Evolutionary conservation across 2,888 invertebrate species (phyloP).

Genomic region (Ceratothoa steindachneri): DNA sequence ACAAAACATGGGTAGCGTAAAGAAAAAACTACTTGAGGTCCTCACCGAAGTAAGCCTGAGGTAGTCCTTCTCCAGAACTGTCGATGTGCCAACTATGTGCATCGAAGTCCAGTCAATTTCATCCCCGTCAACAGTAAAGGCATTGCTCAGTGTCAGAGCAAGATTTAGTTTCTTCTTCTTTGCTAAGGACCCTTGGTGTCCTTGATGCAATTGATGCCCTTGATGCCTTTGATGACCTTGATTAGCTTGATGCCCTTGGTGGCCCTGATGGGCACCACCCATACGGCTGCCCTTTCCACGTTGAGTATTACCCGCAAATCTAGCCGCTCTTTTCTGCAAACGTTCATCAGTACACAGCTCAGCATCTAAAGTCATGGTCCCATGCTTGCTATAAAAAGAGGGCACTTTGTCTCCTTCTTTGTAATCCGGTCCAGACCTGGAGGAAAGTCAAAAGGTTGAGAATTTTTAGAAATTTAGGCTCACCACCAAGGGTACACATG

Average conservation of each 20-base stretch:
- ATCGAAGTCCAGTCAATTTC: conserved; percentile 77
- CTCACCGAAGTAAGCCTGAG: conserved; percentile 76
- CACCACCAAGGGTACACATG: neutral
- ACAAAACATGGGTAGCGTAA: too few species aligned
- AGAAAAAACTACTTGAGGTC: too few species aligned
- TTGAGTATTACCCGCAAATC: conserved; percentile 59
- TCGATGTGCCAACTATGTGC: conserved; percentile 90
- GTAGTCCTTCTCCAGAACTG: conserved; percentile 92
- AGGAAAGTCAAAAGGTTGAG: neutral
- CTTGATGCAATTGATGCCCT: neutral
- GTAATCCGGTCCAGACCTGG: too few species aligned
- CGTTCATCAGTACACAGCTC: conserved; percentile 63
- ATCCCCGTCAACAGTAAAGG: conserved; percentile 56
- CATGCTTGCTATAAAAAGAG: conserved; percentile 65
- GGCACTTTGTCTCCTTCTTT: too few species aligned
- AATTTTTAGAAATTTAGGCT: neutral
- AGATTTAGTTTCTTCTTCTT: conserved; percentile 23
- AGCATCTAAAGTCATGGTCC: conserved; percentile 61
- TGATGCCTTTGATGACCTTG: too few species aligned
- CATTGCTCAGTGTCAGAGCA: conserved; percentile 23
- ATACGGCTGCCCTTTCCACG: conserved; percentile 12
- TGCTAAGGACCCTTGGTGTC: neutral
- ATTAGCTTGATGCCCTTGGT: neutral
- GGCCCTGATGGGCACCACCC: conserved; percentile 9
- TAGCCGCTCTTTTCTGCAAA: conserved; percentile 80